These are phyloP conservation scores for Coleophora flavipennella DNA, from an alignment of 2,888 invertebrate genomes.

Conservation along the genomic window DNA sequence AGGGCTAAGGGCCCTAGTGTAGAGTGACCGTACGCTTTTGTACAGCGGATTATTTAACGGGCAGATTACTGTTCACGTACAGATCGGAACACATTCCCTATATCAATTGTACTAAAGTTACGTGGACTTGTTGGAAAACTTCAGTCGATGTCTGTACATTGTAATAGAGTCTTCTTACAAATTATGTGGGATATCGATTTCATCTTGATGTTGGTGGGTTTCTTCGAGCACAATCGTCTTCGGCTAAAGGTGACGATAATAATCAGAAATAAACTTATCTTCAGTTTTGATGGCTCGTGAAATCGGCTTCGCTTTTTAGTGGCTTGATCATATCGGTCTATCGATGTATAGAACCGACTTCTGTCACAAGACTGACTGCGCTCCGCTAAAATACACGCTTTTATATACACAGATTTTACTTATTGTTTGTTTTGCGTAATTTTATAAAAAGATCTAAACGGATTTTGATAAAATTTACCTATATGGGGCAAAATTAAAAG, in stretches of 20 bases:
- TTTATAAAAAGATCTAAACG: no score
- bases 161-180: background rate
- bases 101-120: no score
- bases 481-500: no score
- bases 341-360: no score
- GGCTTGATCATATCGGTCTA: slow-evolving; percentile 17
- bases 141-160: no score
- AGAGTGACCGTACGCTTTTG: slow-evolving; percentile 56
- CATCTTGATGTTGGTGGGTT: slow-evolving; percentile 33
- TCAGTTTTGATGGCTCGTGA: slow-evolving; percentile 36
- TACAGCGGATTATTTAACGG: slow-evolving; percentile 32
- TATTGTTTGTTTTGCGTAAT: no score
- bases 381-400: no score
- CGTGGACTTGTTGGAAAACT: background rate
- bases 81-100: no score
- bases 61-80: slow-evolving; percentile 23
- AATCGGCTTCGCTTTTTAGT: slow-evolving; percentile 35
- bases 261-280: slow-evolving; percentile 31
- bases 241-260: slow-evolving; percentile 14
- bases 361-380: no score
- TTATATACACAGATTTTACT: no score
- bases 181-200: slow-evolving; percentile 32
- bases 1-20: slow-evolving; percentile 39
- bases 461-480: no score
- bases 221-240: slow-evolving; percentile 17